These are phyloP conservation scores for Tachina grossa DNA, from an alignment of 2,888 invertebrate genomes.

Conservation along the genomic window DNA sequence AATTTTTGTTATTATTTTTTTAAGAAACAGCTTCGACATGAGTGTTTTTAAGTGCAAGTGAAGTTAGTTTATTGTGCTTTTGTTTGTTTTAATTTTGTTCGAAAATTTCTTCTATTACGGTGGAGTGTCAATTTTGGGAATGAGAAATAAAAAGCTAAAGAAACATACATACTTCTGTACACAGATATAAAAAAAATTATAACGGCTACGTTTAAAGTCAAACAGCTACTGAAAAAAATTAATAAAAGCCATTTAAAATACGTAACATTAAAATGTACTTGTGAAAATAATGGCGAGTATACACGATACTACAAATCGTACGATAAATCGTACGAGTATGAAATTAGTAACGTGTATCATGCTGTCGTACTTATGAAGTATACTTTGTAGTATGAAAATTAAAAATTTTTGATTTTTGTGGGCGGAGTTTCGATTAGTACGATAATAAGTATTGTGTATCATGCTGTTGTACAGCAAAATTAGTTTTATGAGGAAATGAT, in stretches of 20 bases:
- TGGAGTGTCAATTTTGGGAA: constrained; percentile 9
- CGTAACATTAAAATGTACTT: not conserved
- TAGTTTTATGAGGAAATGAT: no score
- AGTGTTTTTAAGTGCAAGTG: constrained; percentile 28
- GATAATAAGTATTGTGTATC: no score
- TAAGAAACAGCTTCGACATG: not conserved
- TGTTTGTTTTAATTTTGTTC: constrained; percentile 10
- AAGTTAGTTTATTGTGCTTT: not conserved
- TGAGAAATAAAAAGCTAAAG: constrained; percentile 2
- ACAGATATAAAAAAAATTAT: constrained; percentile 22
- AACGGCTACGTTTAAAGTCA: constrained; percentile 51
- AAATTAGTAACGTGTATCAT: no score
- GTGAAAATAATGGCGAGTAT: no score
- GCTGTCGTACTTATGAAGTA: no score
- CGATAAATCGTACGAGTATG: no score
- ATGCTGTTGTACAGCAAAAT: no score
- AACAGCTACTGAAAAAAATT: constrained; percentile 21
- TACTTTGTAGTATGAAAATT: no score
- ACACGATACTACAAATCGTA: no score
- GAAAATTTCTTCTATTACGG: not conserved
- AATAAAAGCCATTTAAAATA: not conserved
- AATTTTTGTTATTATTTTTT: constrained; percentile 13
- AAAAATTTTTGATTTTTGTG: no score
- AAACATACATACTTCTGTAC: constrained; percentile 1
- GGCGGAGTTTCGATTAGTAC: no score